These are phyloP conservation scores for Lasaia peninsularis DNA, from an alignment of 1,140 invertebrate genomes.

Conservation along the genomic window DNA sequence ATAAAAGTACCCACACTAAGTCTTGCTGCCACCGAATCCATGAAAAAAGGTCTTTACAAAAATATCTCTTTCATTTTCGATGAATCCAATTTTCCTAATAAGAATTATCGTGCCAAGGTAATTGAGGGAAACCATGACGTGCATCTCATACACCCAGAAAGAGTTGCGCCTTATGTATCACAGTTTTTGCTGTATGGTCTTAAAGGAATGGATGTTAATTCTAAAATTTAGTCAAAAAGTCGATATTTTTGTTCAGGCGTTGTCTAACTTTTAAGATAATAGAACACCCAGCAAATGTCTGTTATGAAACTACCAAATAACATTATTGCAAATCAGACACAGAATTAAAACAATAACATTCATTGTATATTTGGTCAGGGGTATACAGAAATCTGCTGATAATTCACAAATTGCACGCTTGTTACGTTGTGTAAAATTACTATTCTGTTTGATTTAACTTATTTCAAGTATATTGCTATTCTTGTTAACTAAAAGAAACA, in stretches of 20 bases:
- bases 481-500: too few species aligned
- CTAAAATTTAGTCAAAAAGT: constrained; percentile 37
- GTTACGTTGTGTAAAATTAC: too few species aligned
- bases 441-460: too few species aligned
- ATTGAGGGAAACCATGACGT: constrained; percentile 45
- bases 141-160: constrained; percentile 40
- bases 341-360: too few species aligned
- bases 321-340: too few species aligned
- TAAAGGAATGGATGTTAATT: constrained; percentile 36
- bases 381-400: too few species aligned
- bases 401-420: too few species aligned
- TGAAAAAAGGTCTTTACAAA: constrained; percentile 21
- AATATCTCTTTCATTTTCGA: constrained; percentile 35
- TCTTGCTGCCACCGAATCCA: constrained; percentile 28
- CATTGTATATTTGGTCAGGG: too few species aligned
- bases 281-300: too few species aligned
- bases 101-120: constrained; percentile 32
- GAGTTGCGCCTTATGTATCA: constrained; percentile 29
- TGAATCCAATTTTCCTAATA: constrained; percentile 26
- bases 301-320: too few species aligned
- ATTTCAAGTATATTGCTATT: too few species aligned
- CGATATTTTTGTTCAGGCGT: not conserved
- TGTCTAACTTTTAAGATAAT: too few species aligned
- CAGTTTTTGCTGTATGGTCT: constrained; percentile 44
- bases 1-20: constrained; percentile 30